A percentile compares a stretch with the other conserved stretches of the same genome.
phyloP scores from a whole-genome alignment of 2,113 vertebrate genomes.

The Cepphus grylle region DNA sequence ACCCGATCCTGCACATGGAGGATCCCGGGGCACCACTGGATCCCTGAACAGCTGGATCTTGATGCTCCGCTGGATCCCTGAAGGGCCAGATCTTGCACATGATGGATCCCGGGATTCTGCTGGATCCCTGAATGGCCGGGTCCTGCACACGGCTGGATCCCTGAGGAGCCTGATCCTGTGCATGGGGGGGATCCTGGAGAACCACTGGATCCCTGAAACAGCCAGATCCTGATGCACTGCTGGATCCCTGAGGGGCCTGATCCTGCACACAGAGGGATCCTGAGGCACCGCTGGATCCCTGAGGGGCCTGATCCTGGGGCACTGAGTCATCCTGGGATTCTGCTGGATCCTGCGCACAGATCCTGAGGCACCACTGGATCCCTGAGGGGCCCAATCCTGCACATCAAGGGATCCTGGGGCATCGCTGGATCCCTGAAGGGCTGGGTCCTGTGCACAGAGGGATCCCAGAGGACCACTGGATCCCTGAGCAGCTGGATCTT shows the following conservation, averaged over 20 bases:
- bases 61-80: background rate
- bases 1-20: no score
- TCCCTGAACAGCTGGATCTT: background rate
- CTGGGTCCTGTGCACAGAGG: background rate
- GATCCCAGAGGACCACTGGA: no score
- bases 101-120: no score
- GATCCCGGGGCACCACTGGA: background rate
- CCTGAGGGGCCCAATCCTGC: background rate
- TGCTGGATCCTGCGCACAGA: background rate
- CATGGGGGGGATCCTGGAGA: background rate
- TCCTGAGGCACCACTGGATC: background rate
- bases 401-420: background rate
- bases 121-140: no score
- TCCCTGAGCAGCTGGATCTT: no score
- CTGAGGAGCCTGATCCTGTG: background rate
- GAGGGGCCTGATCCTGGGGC: rapidly evolving
- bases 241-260: background rate
- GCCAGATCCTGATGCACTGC: background rate
- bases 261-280: background rate
- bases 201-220: background rate
- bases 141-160: no score
- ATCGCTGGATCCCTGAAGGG: background rate
- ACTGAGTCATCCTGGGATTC: no score
- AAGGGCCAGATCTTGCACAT: background rate
- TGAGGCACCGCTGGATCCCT: background rate